phyloP scores from a whole-genome alignment of 2,113 vertebrate species.

The Bubalus kerabau region DNA sequence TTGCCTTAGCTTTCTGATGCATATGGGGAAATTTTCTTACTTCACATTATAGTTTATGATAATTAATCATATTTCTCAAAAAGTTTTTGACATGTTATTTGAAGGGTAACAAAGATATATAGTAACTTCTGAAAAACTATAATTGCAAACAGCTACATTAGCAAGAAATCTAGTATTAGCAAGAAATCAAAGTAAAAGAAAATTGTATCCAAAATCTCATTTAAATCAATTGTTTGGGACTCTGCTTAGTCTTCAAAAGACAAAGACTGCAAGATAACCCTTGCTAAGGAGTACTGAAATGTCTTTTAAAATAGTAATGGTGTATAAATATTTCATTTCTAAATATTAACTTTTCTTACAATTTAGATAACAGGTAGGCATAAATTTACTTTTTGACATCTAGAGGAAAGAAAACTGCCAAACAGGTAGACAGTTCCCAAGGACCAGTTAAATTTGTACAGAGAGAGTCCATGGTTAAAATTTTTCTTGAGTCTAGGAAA shows the following conservation, averaged over 20 bases:
- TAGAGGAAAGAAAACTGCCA: background rate
- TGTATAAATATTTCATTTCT: background rate
- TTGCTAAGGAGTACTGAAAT: background rate
- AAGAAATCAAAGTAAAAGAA: background rate
- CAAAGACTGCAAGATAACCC: background rate
- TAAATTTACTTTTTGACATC: background rate
- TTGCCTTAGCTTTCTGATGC: background rate
- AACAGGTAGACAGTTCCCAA: background rate
- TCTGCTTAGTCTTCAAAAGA: background rate
- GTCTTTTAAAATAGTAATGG: background rate
- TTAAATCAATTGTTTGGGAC: background rate
- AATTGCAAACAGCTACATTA: background rate
- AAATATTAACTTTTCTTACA: background rate
- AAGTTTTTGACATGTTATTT: background rate
- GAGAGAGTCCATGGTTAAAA: background rate
- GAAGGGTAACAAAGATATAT: background rate
- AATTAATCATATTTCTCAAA: background rate
- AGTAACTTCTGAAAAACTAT: background rate
- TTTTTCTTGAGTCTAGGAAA: conserved; percentile 2
- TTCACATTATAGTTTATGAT: background rate
- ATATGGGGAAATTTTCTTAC: background rate
- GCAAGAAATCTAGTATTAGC: background rate
- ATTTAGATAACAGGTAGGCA: background rate
- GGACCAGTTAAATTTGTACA: background rate
- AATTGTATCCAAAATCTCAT: background rate